phyloP scores from a whole-genome alignment of 1,140 invertebrate genomes.

The Delia radicum region DNA sequence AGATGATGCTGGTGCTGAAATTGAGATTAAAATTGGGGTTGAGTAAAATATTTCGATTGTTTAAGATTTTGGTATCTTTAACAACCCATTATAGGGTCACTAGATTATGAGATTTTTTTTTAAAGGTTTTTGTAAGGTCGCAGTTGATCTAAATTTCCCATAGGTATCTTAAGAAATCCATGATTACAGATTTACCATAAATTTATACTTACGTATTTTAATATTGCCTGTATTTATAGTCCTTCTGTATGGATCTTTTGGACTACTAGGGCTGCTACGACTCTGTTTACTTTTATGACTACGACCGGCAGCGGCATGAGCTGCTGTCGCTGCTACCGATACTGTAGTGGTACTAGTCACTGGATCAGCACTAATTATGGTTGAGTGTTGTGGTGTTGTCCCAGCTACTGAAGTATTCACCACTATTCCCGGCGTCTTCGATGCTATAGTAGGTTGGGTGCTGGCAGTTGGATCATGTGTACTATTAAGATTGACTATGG shows the following conservation, averaged over 20 bases:
- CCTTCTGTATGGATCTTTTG: conserved; percentile 26
- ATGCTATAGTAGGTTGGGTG: conserved; percentile 9
- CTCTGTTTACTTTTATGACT: conserved; percentile 28
- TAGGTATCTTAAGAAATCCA: too few species aligned
- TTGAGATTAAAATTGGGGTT: background rate
- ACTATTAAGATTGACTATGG: conserved; percentile 73
- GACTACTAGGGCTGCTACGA: conserved; percentile 32
- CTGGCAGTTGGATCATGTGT: conserved; percentile 31
- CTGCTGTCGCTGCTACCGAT: background rate
- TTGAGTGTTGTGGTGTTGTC: background rate
- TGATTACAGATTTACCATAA: too few species aligned
- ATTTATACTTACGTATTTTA: conserved; percentile 31
- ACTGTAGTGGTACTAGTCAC: conserved; percentile 27
- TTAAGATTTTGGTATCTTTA: too few species aligned
- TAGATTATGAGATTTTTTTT: too few species aligned
- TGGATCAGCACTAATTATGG: conserved; percentile 28
- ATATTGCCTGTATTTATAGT: conserved; percentile 31
- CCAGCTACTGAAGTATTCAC: conserved; percentile 26
- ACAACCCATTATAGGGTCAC: too few species aligned
- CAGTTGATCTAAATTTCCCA: too few species aligned
- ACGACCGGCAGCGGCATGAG: conserved; percentile 25
- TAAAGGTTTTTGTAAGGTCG: too few species aligned
- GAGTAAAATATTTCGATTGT: background rate
- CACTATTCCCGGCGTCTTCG: conserved; percentile 22
- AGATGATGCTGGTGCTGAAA: conserved; percentile 3